Conservation (phyloP, 2,113 vertebrate species). For the Coreoperca whiteheadi region DNA sequence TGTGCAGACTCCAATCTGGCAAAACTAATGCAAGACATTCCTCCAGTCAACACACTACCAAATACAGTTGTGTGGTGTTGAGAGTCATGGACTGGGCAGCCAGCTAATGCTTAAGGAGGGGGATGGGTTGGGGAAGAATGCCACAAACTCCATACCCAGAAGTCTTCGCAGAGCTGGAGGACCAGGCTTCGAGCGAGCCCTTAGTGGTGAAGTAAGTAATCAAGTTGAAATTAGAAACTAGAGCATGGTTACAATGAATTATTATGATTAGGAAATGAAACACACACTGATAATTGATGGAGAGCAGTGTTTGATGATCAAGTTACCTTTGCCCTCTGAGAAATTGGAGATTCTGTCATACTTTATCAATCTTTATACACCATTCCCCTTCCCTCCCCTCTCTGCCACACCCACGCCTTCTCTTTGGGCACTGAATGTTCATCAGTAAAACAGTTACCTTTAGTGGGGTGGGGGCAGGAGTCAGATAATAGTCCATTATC, state of each 20-base stretch:
- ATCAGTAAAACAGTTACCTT: constrained; percentile 33
- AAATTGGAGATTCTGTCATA: constrained; percentile 29
- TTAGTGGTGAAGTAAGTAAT: neutral
- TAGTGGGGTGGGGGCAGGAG: neutral
- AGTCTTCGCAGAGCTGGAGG: neutral
- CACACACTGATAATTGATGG: too few relatives aligned
- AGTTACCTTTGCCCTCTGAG: constrained; percentile 33
- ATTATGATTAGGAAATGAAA: neutral
- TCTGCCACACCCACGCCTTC: constrained; percentile 44
- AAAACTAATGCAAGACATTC: constrained; percentile 57
- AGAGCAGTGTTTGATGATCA: neutral
- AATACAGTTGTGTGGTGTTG: constrained; percentile 68
- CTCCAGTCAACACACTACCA: constrained; percentile 63
- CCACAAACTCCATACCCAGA: constrained; percentile 6
- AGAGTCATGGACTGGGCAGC: constrained; percentile 22
- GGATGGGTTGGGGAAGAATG: constrained; percentile 18
- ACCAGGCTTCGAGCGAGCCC: neutral
- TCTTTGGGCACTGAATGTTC: constrained; percentile 55
- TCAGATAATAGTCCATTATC: neutral
- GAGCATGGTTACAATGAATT: neutral
- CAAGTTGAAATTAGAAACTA: neutral
- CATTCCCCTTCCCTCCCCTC: neutral
- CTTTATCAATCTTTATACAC: constrained; percentile 5
- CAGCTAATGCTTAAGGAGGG: constrained; percentile 1
- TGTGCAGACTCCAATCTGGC: constrained; percentile 56